Base-by-base conservation (phyloP, 1,140 invertebrate species). In the Liolophura sinensis region DNA sequence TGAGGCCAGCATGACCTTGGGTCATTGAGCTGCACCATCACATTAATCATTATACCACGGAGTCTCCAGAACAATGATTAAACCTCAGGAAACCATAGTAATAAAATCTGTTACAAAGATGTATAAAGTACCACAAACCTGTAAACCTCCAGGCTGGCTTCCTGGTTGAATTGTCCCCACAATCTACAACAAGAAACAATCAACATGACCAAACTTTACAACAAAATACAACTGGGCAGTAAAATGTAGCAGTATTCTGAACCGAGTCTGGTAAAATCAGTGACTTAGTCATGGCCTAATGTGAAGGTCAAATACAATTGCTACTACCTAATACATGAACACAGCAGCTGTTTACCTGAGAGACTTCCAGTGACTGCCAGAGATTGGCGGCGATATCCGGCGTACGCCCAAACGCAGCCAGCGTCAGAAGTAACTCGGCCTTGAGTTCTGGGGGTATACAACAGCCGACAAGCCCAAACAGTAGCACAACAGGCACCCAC, bases 311-410 rank as follows among this genome's bases (percentile, higher is more conserved):
- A n/a, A n/a, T n/a, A 40, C 22, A n/a, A 27, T 27, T 63, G 24
- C 27, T 1, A 63, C n/a, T 1, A 63, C 5, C 22, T 16, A 47
- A 60, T 18, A 60, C 16, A 5, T 20, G 40, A 18, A 52, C 24
- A 52, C 22, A 62, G 11, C 61, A 27, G 59, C 20, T n/a, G 4
- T 25, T 27, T 52, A 97, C 91, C 80, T 95, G 93, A 0, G 93
- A 92, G 9, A 89, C 88, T 85, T 97, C 94, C 49, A 97, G 84
- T 64, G 89, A 91, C 68, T 92, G 91, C 95, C 95, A 97, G 49
- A 94, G 88, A 40, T 88, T 90, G 5, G 89, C 87, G 11, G 93
- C 92, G 58, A 92, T 91, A 67, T 91, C 89, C 24, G 90, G 87
- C 0, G 91, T 90, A 74, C 88, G 88, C 14, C 91, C 90, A 56